These are phyloP conservation scores for Gobius niger DNA, from an alignment of 2,113 vertebrate genomes.

Conservation along the genomic window DNA sequence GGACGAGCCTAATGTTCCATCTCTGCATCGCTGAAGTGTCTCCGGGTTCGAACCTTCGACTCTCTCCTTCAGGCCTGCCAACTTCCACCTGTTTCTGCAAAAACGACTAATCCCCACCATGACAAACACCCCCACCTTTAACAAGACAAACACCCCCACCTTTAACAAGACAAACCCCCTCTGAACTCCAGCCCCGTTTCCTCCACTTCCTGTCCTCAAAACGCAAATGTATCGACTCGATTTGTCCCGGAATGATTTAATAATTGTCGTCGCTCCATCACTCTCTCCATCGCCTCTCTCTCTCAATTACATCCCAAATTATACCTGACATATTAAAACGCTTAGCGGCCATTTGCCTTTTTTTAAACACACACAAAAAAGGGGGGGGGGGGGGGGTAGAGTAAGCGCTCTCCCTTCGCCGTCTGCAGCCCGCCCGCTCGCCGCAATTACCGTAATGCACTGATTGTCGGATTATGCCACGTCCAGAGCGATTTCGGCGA, in stretches of 20 bases:
- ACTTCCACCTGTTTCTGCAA: too few species aligned
- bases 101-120: too few species aligned
- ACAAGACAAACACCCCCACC: too few species aligned
- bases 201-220: too few species aligned
- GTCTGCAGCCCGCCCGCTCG: background rate
- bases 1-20: too few species aligned
- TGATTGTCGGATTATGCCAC: background rate
- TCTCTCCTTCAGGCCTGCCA: too few species aligned
- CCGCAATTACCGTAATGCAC: slow-evolving; percentile 2
- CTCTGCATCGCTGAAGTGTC: too few species aligned
- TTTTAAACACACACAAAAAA: background rate
- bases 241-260: background rate
- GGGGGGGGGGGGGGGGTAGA: too few species aligned
- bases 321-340: slow-evolving; percentile 1
- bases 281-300: background rate
- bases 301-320: background rate
- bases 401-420: background rate
- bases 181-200: too few species aligned
- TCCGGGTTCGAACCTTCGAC: too few species aligned
- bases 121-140: too few species aligned
- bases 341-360: background rate
- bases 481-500: background rate
- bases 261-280: background rate
- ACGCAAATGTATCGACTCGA: background rate
- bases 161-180: too few species aligned